Conservation (phyloP, 2,113 vertebrate genomes). For the Tetraodon nigroviridis region DNA sequence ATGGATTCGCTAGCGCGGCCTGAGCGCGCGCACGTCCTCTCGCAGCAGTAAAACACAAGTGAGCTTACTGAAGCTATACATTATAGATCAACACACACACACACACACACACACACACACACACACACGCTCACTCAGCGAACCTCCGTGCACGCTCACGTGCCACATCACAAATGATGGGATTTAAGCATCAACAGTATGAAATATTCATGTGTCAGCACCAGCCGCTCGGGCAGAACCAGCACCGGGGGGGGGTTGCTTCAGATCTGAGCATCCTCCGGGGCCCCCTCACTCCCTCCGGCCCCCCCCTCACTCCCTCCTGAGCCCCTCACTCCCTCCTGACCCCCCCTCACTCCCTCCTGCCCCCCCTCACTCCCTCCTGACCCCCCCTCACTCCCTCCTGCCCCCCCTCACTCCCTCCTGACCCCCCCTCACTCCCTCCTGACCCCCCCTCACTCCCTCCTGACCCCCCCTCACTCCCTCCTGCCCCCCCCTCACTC, state of each 20-base stretch:
- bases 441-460: no score
- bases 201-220: slow-evolving; percentile 72
- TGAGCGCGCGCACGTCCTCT: neutral
- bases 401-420: no score
- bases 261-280: slow-evolving; percentile 71
- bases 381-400: no score
- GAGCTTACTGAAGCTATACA: slow-evolving; percentile 73
- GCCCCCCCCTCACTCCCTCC: no score
- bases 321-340: no score
- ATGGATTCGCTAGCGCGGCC: slow-evolving; percentile 1
- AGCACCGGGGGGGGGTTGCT: slow-evolving; percentile 68
- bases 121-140: slow-evolving; percentile 20
- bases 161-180: slow-evolving; percentile 67
- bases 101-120: slow-evolving; percentile 12
- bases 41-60: slow-evolving; percentile 59
- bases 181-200: slow-evolving; percentile 73
- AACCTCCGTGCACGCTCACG: slow-evolving; percentile 39
- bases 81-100: slow-evolving; percentile 71
- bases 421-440: no score
- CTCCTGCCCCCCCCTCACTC: no score
- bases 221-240: slow-evolving; percentile 64
- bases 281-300: no score
- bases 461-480: no score
- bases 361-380: no score
- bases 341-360: no score